Evolutionary conservation across 1,140 invertebrate genomes (phyloP).

Genomic region (Caenorhabditis briggsae): DNA sequence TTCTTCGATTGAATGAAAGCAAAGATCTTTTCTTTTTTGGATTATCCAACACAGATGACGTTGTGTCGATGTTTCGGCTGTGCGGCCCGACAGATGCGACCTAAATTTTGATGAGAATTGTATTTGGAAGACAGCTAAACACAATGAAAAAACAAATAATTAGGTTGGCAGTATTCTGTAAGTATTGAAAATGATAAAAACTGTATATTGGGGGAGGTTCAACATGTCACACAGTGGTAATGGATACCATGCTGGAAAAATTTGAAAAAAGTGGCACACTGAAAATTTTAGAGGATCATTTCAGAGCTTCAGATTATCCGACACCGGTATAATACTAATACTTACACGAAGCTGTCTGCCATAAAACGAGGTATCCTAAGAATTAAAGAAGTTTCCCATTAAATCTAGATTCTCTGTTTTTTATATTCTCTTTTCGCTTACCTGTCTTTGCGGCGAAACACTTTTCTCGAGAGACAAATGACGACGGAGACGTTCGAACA

Average conservation of each 20-base stretch:
- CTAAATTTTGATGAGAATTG: background rate
- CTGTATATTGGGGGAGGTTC: background rate
- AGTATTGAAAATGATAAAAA: conserved; percentile 22
- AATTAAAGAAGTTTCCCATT: conserved; percentile 32
- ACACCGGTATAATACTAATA: conserved; percentile 11
- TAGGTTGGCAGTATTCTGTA: conserved; percentile 2
- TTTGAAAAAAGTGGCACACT: conserved; percentile 18
- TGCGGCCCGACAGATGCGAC: conserved; percentile 48
- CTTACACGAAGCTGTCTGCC: conserved; percentile 52
- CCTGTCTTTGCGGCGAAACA: conserved; percentile 60
- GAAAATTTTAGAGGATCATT: background rate
- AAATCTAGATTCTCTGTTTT: background rate
- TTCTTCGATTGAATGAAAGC: conserved; percentile 71
- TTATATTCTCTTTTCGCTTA: conserved; percentile 13
- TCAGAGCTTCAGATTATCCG: conserved; percentile 18
- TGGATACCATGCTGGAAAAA: conserved; percentile 45
- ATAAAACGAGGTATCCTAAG: conserved; percentile 43
- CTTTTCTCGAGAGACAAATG: conserved; percentile 68
- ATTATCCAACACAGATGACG: conserved; percentile 32
- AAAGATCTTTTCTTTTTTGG: conserved; percentile 66
- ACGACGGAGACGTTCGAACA: conserved; percentile 68
- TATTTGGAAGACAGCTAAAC: background rate
- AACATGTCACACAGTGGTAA: conserved; percentile 44
- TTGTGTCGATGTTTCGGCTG: conserved; percentile 30
- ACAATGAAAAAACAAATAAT: background rate